Evolutionary conservation across 2,888 invertebrate genomes (phyloP), one percentile per base, ranked within the genome.

Genomic region (Volucella inflata): DNA sequence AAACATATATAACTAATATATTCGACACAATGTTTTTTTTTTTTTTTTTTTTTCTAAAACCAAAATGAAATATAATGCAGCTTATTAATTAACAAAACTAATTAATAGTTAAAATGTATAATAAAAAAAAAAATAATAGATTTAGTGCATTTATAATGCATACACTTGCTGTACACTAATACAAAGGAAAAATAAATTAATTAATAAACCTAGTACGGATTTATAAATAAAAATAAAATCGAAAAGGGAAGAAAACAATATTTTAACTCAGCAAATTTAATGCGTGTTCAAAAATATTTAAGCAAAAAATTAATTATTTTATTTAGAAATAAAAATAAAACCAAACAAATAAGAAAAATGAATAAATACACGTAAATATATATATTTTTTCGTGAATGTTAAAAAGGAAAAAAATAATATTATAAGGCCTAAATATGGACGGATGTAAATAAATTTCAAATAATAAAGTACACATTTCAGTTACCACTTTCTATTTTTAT

Each of bases 391-490:
- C 55, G 75, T 84, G 59, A 67, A 67, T 80, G 75, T 76, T 71
- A 75, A 72, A 77, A 16, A 67, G 38, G 10, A 71, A 36, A 12
- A 55, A 46, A 71, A 57, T 21, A 60, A 74, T 53, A 48, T 14
- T 10, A 50, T 85, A 85, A 85, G 77, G 72, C 68, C 72, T 74
- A 55, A 68, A 62, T 72, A 68, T 85, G 62, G 64, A 76, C 67
- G 36, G 48, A 30, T 85, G 85, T 85, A 85, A 81, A 85, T 85
- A 85, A 6, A 85, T 81, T 81, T 85, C 57, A 76, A 81, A 85
- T 77, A 85, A 85, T 85, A 85, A 85, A 85, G 71, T 85, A 85
- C 71, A 85, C 76, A 85, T 77, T 85, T 85, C 76, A 72, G 80
- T 84, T 84, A 67, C 59, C n/a, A 14, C 21, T 60, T 30, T 30